Conservation (phyloP, 2,797 vertebrate genomes). For the Hydrolagus colliei region DNA sequence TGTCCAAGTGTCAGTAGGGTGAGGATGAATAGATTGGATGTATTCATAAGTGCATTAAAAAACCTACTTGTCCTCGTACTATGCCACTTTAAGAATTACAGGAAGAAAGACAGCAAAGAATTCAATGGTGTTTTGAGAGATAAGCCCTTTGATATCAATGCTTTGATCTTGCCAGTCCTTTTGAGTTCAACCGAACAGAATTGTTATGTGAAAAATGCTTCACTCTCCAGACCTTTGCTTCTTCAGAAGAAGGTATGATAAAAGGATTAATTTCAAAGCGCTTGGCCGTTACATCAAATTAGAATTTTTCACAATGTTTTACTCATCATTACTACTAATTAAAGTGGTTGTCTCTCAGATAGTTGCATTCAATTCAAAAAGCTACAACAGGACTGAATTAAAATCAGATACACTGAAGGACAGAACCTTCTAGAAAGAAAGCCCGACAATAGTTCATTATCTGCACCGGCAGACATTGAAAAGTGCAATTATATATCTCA, state of each 20-base stretch:
- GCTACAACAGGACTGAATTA: not conserved
- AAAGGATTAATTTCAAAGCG: slow-evolving; percentile 2
- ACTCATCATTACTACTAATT: not conserved
- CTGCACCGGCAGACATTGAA: no score
- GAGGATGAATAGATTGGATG: not conserved
- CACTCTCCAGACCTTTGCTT: not conserved
- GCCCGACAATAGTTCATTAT: no score
- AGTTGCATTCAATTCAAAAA: not conserved
- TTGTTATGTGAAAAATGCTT: not conserved
- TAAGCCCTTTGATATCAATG: not conserved
- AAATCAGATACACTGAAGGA: not conserved
- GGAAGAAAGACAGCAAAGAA: not conserved
- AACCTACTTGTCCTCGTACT: not conserved
- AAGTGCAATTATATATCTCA: no score
- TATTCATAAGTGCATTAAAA: not conserved
- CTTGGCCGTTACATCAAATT: not conserved
- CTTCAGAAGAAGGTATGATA: not conserved
- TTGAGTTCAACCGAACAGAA: not conserved
- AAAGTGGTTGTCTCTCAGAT: not conserved
- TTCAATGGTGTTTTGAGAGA: not conserved
- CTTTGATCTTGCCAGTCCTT: not conserved
- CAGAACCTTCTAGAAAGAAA: no score
- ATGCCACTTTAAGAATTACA: not conserved
- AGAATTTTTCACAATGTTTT: not conserved
- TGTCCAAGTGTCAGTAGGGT: not conserved